phyloP scores from a whole-genome alignment of 1,140 invertebrate genomes.

The Tetragonula clypearis region DNA sequence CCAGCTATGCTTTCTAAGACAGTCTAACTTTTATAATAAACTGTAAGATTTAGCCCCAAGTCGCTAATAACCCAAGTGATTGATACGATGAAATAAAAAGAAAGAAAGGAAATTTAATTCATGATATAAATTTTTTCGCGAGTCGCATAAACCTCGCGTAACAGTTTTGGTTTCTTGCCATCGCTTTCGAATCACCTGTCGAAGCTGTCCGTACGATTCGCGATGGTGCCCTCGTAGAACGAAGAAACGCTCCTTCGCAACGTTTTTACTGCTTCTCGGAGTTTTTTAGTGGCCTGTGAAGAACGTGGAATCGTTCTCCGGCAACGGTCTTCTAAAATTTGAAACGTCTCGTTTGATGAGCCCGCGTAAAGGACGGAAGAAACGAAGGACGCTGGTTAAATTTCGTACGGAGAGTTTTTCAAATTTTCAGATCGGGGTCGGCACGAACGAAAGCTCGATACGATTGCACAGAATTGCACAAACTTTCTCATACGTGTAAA shows the following conservation, averaged over 20 bases:
- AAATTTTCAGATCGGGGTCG: background rate
- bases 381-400: background rate
- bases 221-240: background rate
- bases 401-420: background rate
- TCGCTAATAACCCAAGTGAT: no score
- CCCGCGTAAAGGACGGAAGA: background rate
- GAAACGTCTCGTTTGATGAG: slow-evolving; percentile 1
- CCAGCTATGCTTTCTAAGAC: no score
- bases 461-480: no score
- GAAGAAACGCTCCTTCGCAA: background rate
- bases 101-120: no score
- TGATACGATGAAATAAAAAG: no score
- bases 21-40: no score
- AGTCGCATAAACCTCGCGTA: no score
- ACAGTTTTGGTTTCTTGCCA: background rate
- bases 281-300: slow-evolving; percentile 11
- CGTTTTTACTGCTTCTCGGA: background rate
- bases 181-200: background rate
- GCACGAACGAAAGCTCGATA: background rate
- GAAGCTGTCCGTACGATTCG: background rate
- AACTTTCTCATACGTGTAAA: no score
- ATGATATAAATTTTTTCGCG: no score
- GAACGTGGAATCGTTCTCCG: slow-evolving; percentile 7
- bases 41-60: no score
- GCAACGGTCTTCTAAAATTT: slow-evolving; percentile 8